phyloP scores from a whole-genome alignment of 2,797 vertebrate genomes.

The Bradypus variegatus region DNA sequence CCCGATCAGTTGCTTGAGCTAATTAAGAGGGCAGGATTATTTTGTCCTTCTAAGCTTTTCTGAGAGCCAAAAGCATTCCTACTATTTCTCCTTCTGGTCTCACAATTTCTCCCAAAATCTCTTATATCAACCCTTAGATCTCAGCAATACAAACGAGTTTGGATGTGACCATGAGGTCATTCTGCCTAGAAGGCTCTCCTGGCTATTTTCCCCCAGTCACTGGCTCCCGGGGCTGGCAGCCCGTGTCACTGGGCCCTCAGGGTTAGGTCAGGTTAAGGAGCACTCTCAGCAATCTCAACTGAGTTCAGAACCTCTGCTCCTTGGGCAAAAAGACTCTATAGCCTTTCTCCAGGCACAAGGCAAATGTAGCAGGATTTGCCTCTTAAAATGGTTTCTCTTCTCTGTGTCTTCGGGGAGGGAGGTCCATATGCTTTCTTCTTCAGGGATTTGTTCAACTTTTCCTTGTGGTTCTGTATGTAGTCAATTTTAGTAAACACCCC shows the following conservation, averaged over 20 bases:
- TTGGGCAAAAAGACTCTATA: background rate
- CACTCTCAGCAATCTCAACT: background rate
- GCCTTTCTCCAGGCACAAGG: background rate
- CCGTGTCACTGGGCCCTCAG: fast-evolving
- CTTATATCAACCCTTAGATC: background rate
- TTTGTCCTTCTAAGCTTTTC: background rate
- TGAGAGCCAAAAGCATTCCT: background rate
- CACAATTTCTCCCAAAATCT: background rate
- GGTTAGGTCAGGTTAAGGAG: background rate
- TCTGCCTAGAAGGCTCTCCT: background rate
- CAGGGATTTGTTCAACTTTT: background rate
- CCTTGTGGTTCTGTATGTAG: background rate
- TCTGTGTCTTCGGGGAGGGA: background rate
- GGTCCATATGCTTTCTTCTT: background rate
- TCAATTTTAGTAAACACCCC: background rate
- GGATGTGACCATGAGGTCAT: fast-evolving
- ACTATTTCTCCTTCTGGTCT: background rate
- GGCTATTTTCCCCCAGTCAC: background rate
- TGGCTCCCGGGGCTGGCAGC: background rate
- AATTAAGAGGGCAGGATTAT: background rate
- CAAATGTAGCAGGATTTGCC: too few species aligned
- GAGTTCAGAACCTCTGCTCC: background rate
- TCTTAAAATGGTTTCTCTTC: background rate
- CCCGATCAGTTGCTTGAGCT: background rate
- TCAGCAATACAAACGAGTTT: background rate